Evolutionary conservation across 2,113 vertebrate species (phyloP), one percentile per base, ranked within the genome.

Genomic region (Passerina amoena): DNA sequence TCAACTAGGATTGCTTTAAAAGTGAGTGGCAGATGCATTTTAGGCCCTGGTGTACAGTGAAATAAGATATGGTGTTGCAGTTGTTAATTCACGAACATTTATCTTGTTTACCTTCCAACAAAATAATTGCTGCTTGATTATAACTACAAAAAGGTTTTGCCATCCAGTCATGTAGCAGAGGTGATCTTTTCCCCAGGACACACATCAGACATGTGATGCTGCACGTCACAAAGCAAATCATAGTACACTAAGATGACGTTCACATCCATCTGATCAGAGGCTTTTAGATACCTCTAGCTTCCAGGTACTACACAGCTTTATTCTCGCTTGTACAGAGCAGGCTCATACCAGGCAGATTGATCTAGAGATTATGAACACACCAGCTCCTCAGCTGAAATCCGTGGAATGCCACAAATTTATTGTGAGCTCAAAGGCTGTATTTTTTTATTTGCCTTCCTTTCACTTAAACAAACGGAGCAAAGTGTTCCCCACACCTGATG

Each of bases 111-210:
- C 24, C 40, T 33, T 93, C 54, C 87, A 95, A 94, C 45, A 96
- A 97, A 97, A 95, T 73, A 92, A 97, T 95, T 90, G 73, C 44
- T 96, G 68, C 80, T 97, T 96, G 95, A 95, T 96, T 96, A 77
- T 84, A 65, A 97, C 82, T 92, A 92, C 87, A 86, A 86, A 97
- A 96, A 95, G 82, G 50, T 94, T 97, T 97, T 97, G 54, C 86
- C 75, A 97, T 71, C 38, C 91, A 94, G 71, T 92, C 81, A 57
- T 79, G 92, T 17, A 82, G 64, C 86, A 97, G 95, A 94, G 95
- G 75, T 87, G 95, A 86, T 94, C 96, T 96, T 96, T 91, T 95
- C 72, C 81, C 81, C 37, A 48, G 47, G 47, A 48, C 47, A 48
- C 47, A 48, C 47, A 48, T 24, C 47, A 48, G 47, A 48, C 23